A percentile compares a stretch with the other conserved stretches of the same genome.
Evolutionary conservation across 1,140 invertebrate species (phyloP).

Genomic region (Bicyclus anynana): DNA sequence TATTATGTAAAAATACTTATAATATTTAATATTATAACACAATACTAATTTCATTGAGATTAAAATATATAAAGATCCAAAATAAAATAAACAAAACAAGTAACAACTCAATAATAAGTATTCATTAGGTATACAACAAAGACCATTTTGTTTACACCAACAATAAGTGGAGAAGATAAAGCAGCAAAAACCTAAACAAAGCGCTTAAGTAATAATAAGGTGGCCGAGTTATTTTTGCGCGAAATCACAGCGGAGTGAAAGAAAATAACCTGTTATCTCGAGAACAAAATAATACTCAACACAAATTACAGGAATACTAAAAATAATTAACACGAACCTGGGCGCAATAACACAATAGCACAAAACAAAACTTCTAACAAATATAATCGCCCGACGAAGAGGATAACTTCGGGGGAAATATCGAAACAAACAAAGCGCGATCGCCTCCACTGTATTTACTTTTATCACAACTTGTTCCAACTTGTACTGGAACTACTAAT

Average conservation of each 20-base stretch:
- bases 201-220: no score
- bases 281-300: not conserved
- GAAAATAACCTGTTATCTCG: not conserved
- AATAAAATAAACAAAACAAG: no score
- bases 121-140: no score
- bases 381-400: slow-evolving; percentile 13
- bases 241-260: not conserved
- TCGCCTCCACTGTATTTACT: slow-evolving; percentile 34
- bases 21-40: no score
- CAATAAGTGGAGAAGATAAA: no score
- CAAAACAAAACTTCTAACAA: slow-evolving; percentile 12
- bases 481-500: slow-evolving; percentile 40
- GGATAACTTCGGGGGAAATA: slow-evolving; percentile 19
- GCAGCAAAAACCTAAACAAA: no score
- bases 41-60: no score
- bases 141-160: no score
- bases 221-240: not conserved
- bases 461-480: slow-evolving; percentile 31
- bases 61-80: no score
- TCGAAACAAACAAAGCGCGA: slow-evolving; percentile 27
- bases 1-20: no score
- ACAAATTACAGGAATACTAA: not conserved
- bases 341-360: slow-evolving; percentile 5
- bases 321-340: slow-evolving; percentile 3
- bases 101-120: no score